Base-by-base conservation (phyloP, 2,113 vertebrate genomes). In the Fregata magnificens region DNA sequence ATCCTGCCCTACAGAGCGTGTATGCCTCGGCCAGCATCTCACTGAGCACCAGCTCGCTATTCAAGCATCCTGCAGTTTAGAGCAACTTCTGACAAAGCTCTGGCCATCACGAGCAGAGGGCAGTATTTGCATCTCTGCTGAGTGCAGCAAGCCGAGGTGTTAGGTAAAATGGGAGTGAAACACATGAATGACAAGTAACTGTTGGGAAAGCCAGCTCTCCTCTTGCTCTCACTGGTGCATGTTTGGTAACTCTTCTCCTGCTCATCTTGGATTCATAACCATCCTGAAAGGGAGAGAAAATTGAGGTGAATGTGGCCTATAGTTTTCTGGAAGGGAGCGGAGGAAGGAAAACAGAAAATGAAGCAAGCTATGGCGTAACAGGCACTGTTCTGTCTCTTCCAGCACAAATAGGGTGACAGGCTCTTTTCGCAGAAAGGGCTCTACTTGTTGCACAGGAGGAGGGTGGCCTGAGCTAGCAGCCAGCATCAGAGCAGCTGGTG, bases 1-100 rank as follows among this genome's bases (percentile, higher is more conserved):
- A 20, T 47, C 26, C 59, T 92, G 47, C 25, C 36, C 72, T 29
- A n/a, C 0, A 0, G 40, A 55, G 14, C 0, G 0, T 59, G 42
- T 73, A 18, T 44, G n/a, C 34, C 52, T 92, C 72, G 83, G 72
- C 82, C 83, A 78, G 47, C 15, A 25, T 3, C n/a, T 32, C 53
- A 18, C 77, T 56, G 56, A 89, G 25, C 36, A 31, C 36, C 31
- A 52, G 44, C 32, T 32, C 2, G 1, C 77, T 84, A 8, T 28
- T 74, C 13, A 88, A 65, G 38, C 4, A 2, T 47, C 36, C 61
- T 62, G 25, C 4, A 3, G 40, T 22, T 58, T 21, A 38, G 22
- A 91, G 31, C 36, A 80, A 38, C 11, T 38, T 19, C 73, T 83
- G 53, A 69, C 36, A 53, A 71, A 66, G 31, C 70, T 77, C 61